These are phyloP conservation scores for Drosophila pruinosa DNA, from an alignment of 1,140 invertebrate genomes.

Conservation along the genomic window DNA sequence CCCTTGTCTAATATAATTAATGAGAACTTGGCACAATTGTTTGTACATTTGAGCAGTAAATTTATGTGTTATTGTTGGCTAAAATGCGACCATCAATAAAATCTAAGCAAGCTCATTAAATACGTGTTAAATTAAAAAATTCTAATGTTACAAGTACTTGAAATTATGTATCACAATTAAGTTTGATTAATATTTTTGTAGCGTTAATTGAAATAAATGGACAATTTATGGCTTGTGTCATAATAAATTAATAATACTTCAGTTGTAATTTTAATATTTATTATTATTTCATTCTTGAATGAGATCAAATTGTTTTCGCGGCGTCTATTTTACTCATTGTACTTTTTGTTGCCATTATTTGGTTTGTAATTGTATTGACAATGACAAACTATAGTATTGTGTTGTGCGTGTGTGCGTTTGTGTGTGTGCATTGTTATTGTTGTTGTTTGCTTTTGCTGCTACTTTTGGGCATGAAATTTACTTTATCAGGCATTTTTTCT, in stretches of 20 bases:
- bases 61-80: neutral
- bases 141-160: no score
- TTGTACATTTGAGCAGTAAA: neutral
- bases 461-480: constrained; percentile 37
- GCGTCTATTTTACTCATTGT: neutral
- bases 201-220: constrained; percentile 1
- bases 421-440: constrained; percentile 13
- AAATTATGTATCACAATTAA: no score
- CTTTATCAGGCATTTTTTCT: constrained; percentile 51
- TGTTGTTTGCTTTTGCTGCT: constrained; percentile 23
- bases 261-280: neutral
- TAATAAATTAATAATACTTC: neutral
- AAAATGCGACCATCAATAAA: neutral
- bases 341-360: constrained; percentile 1
- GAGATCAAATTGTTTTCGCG: constrained; percentile 26
- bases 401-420: constrained; percentile 3
- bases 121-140: neutral
- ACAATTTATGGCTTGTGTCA: constrained; percentile 1
- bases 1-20: constrained; percentile 7
- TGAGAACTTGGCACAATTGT: constrained; percentile 3
- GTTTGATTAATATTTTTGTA: no score
- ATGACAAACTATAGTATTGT: constrained; percentile 55
- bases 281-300: constrained; percentile 10
- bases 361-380: constrained; percentile 36
- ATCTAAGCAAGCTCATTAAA: no score